Conservation (phyloP, 2,113 vertebrate species). For the Polypterus senegalus region DNA sequence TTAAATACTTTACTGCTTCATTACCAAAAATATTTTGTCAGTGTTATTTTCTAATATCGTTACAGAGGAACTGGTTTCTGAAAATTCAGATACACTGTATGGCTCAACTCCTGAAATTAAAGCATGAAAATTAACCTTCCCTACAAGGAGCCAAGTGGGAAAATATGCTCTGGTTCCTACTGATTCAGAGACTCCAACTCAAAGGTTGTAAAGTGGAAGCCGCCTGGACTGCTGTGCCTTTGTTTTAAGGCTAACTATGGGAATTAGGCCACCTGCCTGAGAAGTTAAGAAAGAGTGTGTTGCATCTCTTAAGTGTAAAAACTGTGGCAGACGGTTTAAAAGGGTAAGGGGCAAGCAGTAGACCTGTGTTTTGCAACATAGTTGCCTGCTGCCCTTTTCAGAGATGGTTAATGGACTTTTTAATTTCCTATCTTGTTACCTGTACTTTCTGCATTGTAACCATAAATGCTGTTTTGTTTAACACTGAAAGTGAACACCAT, state of each 20-base stretch:
- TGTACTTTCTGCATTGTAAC: conserved; percentile 20
- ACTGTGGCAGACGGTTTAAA: conserved; percentile 17
- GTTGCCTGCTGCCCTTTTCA: conserved; percentile 62
- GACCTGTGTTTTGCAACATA: conserved; percentile 43
- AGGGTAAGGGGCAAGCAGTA: conserved; percentile 44
- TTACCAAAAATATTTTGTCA: too few species aligned
- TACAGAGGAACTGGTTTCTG: conserved; percentile 79
- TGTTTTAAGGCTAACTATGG: conserved; percentile 40
- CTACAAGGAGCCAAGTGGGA: background rate
- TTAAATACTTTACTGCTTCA: too few species aligned
- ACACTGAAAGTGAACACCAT: conserved; percentile 33
- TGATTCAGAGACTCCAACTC: conserved; percentile 38
- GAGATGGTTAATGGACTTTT: conserved; percentile 14
- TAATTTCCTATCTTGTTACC: conserved; percentile 16
- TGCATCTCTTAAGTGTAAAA: conserved; percentile 9
- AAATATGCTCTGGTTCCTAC: conserved; percentile 11
- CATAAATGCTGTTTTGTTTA: conserved; percentile 22
- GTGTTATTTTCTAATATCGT: too few species aligned
- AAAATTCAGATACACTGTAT: conserved; percentile 82
- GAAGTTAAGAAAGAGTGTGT: conserved; percentile 12
- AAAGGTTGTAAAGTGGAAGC: conserved; percentile 38
- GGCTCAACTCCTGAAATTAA: conserved; percentile 77
- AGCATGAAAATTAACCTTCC: conserved; percentile 52
- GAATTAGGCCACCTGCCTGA: conserved; percentile 20
- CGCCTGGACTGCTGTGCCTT: conserved; percentile 29